Conservation (phyloP, 2,113 vertebrate species). For the Felis chaus region DNA sequence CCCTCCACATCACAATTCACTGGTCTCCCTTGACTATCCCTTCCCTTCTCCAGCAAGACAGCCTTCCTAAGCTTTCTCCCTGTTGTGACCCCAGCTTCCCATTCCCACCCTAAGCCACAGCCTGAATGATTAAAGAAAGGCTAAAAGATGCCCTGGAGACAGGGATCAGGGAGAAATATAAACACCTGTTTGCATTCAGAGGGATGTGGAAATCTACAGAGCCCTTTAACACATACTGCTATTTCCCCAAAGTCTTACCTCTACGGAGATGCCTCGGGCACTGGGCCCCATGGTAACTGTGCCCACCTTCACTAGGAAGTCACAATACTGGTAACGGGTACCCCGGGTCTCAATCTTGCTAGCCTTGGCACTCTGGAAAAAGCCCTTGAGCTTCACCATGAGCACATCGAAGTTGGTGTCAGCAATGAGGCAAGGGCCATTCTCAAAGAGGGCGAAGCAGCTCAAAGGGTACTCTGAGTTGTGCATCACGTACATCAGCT, state of each 20-base stretch:
- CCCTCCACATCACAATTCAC: background rate
- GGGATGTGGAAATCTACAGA: background rate
- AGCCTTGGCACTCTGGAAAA: slow-evolving; percentile 98
- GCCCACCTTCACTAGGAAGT: slow-evolving; percentile 97
- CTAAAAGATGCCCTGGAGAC: background rate
- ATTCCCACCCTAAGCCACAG: background rate
- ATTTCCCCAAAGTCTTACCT: slow-evolving; percentile 85
- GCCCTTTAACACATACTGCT: background rate
- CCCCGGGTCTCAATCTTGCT: slow-evolving; percentile 98
- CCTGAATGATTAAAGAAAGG: background rate
- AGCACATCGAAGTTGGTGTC: slow-evolving; percentile 97
- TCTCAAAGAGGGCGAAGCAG: slow-evolving; percentile 96
- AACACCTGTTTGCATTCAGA: background rate
- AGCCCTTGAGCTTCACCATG: slow-evolving; percentile 98
- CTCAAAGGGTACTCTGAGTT: slow-evolving; percentile 96
- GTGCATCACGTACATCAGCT: slow-evolving; percentile 98
- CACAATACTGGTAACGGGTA: slow-evolving; percentile 95
- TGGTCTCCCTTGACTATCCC: background rate
- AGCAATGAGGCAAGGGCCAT: slow-evolving; percentile 93
- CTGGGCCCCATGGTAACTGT: slow-evolving; percentile 97
- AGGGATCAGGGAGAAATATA: background rate
- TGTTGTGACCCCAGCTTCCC: background rate
- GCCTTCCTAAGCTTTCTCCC: background rate
- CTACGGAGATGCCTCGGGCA: slow-evolving; percentile 95
- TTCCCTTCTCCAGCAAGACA: background rate